A percentile compares a stretch with the other conserved stretches of the same genome.
phyloP scores from a whole-genome alignment of 37 sponge, comb jelly and placozoan species.

The Halisarca cf. caerulea region DNA sequence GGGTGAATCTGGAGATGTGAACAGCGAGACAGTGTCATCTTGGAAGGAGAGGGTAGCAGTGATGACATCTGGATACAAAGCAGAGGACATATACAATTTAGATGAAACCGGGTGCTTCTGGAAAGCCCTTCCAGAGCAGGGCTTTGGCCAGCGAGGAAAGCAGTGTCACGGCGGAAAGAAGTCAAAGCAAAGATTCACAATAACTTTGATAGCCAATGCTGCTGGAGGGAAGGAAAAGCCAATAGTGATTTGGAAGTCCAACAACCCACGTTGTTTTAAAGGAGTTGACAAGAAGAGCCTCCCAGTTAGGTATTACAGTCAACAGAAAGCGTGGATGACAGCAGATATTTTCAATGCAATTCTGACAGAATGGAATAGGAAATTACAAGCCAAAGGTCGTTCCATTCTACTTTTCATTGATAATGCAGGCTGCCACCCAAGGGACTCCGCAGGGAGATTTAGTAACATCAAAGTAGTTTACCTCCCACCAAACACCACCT shows the following conservation, averaged over 20 bases:
- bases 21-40: background rate
- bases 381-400: slow-evolving; percentile 22
- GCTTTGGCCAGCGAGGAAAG: slow-evolving; percentile 54
- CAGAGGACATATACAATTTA: slow-evolving; percentile 8
- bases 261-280: slow-evolving; percentile 38
- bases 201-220: slow-evolving; percentile 66
- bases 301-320: slow-evolving; percentile 38
- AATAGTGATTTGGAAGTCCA: slow-evolving; percentile 45
- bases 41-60: slow-evolving; percentile 14
- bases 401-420: slow-evolving; percentile 57
- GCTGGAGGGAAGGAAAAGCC: slow-evolving; percentile 44
- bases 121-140: slow-evolving; percentile 66
- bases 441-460: slow-evolving; percentile 31
- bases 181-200: slow-evolving; percentile 60
- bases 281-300: slow-evolving; percentile 25
- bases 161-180: slow-evolving; percentile 66
- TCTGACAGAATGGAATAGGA: slow-evolving; percentile 29
- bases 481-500: slow-evolving; percentile 69
- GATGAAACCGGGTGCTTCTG: slow-evolving; percentile 41
- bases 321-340: slow-evolving; percentile 36
- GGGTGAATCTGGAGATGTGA: slow-evolving; percentile 46
- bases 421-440: slow-evolving; percentile 75
- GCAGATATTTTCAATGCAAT: slow-evolving; percentile 34
- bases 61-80: background rate
- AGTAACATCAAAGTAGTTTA: slow-evolving; percentile 63